Base-by-base conservation (phyloP, 2,888 invertebrate species). In the Autographa gamma region DNA sequence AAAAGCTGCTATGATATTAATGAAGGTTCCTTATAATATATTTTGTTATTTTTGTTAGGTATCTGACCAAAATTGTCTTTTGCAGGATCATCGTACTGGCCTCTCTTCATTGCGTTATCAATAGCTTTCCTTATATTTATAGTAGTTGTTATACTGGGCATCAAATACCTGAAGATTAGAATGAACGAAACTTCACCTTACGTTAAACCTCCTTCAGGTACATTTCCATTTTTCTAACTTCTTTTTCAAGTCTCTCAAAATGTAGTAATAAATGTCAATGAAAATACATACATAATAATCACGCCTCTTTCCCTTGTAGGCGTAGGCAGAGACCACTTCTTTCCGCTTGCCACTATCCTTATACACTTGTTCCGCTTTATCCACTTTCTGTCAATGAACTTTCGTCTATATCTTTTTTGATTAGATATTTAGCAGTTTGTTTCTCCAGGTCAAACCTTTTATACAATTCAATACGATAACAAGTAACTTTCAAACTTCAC, bases 101-200 rank as follows among this genome's bases (percentile, higher is more conserved):
- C 92, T 11, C 80, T 95, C 41, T 89, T 95, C 2, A 86, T 93
- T 81, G 93, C 94, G 19, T 80, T 95, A 81, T 92, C 93, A 65
- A 91, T 95, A 79, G 92, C 95, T 60, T 93, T 94, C 80, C 80
- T 95, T 31, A 93, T 95, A 88, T 94, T 95, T 78, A 85, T 95
- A 69, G 91, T 95, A 73, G 89, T 95, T 81, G 90, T 93, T 71
- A 76, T 95, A 80, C 86, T 95, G 86, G 93, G 94, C 61, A 90
- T 95, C 43, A 95, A 95, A 78, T 95, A 95, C 79, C 91, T 95
- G 88, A 95, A 95, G 83, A 88, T 95, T 65, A 95, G 92, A 80
- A 89, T 95, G 84, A 85, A 89, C 54, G 95, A 95, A 75, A 90
- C 88, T 76, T 94, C 95, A 14, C 93, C 94, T 0, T 95, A 95